phyloP scores from a whole-genome alignment of 2,797 vertebrate genomes.

The Cryptoblepharus egeriae region DNA sequence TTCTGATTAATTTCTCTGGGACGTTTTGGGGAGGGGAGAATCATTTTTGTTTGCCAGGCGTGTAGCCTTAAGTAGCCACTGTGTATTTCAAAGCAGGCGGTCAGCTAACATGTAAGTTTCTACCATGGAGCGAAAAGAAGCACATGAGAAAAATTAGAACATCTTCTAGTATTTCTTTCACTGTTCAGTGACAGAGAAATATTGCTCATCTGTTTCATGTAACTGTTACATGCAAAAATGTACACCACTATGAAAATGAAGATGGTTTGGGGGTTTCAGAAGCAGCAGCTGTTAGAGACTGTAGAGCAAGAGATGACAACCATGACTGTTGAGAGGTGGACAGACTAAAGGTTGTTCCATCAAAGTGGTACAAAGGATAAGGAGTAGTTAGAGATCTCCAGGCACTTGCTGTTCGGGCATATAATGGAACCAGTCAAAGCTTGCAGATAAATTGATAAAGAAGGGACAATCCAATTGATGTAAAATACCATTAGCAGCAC shows the following conservation, averaged over 20 bases:
- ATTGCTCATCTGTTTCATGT: neutral
- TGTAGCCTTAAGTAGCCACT: neutral
- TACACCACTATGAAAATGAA: neutral
- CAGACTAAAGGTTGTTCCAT: neutral
- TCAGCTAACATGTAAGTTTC: neutral
- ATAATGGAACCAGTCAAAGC: constrained; percentile 3
- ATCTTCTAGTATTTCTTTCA: neutral
- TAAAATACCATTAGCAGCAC: constrained; percentile 5
- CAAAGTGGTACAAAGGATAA: constrained; percentile 3
- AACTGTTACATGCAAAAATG: neutral
- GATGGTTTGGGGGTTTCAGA: neutral
- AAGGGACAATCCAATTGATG: constrained; percentile 5
- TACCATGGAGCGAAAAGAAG: neutral
- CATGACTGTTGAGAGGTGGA: neutral
- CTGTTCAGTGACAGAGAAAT: neutral
- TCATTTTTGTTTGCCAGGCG: neutral
- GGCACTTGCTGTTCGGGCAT: constrained; percentile 1
- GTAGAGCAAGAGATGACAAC: neutral
- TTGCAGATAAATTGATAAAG: neutral
- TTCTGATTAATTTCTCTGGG: neutral
- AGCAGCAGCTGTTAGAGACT: neutral
- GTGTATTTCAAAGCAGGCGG: neutral
- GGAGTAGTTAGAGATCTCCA: constrained; percentile 11
- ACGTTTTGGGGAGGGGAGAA: neutral
- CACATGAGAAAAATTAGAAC: neutral